Percentiles rank a stretch among this genome's conserved stretches.
These are phyloP conservation scores for Yponomeuta evonymella DNA, from an alignment of 2,888 invertebrate genomes.

Conservation along the genomic window DNA sequence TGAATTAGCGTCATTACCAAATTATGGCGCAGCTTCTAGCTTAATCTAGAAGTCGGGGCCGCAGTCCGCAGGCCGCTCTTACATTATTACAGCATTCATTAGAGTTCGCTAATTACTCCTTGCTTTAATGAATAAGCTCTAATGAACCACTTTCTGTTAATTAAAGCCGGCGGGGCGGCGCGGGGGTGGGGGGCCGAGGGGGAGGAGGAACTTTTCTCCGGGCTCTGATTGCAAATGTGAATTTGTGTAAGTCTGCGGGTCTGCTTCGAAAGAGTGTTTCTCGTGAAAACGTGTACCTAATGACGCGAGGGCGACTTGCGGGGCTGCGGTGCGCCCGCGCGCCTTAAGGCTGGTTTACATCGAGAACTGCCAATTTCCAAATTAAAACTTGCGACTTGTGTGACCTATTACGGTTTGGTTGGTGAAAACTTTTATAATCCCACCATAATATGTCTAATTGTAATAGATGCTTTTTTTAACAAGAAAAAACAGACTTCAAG, in stretches of 20 bases:
- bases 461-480: no score
- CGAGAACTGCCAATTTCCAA: neutral
- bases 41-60: slow-evolving; percentile 72
- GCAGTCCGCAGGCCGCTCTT: slow-evolving; percentile 74
- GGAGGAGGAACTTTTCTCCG: slow-evolving; percentile 66
- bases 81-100: slow-evolving; percentile 89
- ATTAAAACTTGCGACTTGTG: neutral
- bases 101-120: slow-evolving; percentile 93
- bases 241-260: slow-evolving; percentile 75
- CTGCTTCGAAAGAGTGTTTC: slow-evolving; percentile 70
- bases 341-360: neutral
- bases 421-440: no score
- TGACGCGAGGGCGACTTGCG: slow-evolving; percentile 43
- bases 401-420: no score
- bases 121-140: slow-evolving; percentile 93
- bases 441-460: no score
- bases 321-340: neutral
- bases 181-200: slow-evolving; percentile 30
- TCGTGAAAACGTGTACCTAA: slow-evolving; percentile 66
- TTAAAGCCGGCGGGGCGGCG: slow-evolving; percentile 81
- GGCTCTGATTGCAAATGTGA: slow-evolving; percentile 76
- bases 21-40: slow-evolving; percentile 69
- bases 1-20: slow-evolving; percentile 71
- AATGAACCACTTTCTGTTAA: slow-evolving; percentile 94
- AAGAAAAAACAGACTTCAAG: no score